Evolutionary conservation across 2,888 invertebrate species (phyloP).

Genomic region (Polydrusus pterygomalis): DNA sequence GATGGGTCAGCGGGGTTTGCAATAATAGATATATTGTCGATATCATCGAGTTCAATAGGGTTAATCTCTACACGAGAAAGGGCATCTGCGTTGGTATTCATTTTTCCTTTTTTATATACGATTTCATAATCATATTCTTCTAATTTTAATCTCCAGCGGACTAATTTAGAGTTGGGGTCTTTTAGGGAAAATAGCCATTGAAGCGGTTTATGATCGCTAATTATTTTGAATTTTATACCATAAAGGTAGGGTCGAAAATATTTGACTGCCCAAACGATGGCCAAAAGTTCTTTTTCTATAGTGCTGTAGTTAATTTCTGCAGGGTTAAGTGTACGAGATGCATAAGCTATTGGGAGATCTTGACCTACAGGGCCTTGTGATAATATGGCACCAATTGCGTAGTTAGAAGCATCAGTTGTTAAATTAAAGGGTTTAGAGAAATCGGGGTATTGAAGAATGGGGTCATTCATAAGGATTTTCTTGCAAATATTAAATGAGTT

Average conservation of each 20-base stretch:
- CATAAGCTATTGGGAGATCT: slow-evolving; percentile 48
- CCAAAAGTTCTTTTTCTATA: slow-evolving; percentile 17
- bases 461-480: slow-evolving; percentile 49
- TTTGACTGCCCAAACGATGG: slow-evolving; percentile 42
- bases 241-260: slow-evolving; percentile 50
- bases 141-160: slow-evolving; percentile 51
- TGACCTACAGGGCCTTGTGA: slow-evolving; percentile 46
- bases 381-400: slow-evolving; percentile 42
- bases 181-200: slow-evolving; percentile 50
- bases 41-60: not conserved
- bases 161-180: slow-evolving; percentile 51
- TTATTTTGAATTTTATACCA: slow-evolving; percentile 28
- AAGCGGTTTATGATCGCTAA: slow-evolving; percentile 51
- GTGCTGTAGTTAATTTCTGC: slow-evolving; percentile 37
- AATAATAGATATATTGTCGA: not conserved
- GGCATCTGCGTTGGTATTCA: slow-evolving; percentile 45
- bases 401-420: slow-evolving; percentile 56
- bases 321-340: slow-evolving; percentile 39
- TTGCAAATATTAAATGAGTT: slow-evolving; percentile 48
- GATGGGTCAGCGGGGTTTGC: not conserved
- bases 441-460: slow-evolving; percentile 54
- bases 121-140: slow-evolving; percentile 52
- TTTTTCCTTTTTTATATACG: slow-evolving; percentile 48
- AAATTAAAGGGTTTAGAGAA: slow-evolving; percentile 56
- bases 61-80: slow-evolving; percentile 36